Base-by-base conservation (phyloP, 2,797 vertebrate species). In the Rhinophrynus dorsalis region DNA sequence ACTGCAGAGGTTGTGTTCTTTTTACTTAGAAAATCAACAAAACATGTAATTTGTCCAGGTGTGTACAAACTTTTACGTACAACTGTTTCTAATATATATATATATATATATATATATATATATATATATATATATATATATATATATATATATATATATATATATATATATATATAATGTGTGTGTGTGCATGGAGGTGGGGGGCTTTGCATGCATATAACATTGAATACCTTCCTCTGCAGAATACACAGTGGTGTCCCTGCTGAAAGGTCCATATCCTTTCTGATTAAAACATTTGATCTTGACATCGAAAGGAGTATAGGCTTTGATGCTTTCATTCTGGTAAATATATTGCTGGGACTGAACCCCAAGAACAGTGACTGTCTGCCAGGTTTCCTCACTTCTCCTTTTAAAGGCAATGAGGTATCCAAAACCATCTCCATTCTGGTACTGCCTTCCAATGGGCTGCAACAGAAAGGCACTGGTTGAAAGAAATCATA, bases 141-240 rank as follows among this genome's bases (percentile, higher is more conserved):
- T n/a, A n/a, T n/a, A n/a, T n/a, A n/a, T n/a, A n/a, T n/a, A n/a
- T n/a, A n/a, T n/a, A n/a, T n/a, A n/a, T n/a, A n/a, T n/a, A n/a
- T n/a, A n/a, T n/a, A n/a, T n/a, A n/a, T n/a, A n/a, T n/a, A n/a
- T n/a, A n/a, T n/a, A n/a, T n/a, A n/a, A n/a, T n/a, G n/a, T n/a
- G n/a, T n/a, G n/a, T n/a, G n/a, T n/a, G n/a, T n/a, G n/a, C n/a
- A n/a, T n/a, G n/a, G n/a, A n/a, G n/a, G n/a, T n/a, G n/a, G n/a
- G n/a, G n/a, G n/a, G n/a, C n/a, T n/a, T n/a, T n/a, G n/a, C n/a
- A n/a, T n/a, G n/a, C n/a, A n/a, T n/a, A n/a, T n/a, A n/a, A n/a
- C n/a, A n/a, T n/a, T n/a, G n/a, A n/a, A n/a, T 82, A 96, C 97
- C 96, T 87, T 98, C 97, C 76, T 99, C 97, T 1, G 96, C 97